These are phyloP conservation scores for Platycheirus albimanus DNA, from an alignment of 2,888 invertebrate genomes.

Conservation along the genomic window DNA sequence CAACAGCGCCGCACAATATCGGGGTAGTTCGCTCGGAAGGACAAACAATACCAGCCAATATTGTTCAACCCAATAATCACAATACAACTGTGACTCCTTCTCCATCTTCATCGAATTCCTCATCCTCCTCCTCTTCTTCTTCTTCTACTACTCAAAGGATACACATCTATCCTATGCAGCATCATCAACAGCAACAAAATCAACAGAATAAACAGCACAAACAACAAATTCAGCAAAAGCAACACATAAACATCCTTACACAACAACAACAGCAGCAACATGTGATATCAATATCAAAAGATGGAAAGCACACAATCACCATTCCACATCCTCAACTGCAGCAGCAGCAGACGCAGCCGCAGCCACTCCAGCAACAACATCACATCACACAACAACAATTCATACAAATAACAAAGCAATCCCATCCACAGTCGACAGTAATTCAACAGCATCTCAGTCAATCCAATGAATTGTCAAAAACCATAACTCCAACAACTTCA, in stretches of 20 bases:
- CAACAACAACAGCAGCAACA: slow-evolving; percentile 57
- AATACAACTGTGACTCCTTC: slow-evolving; percentile 75
- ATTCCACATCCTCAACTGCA: slow-evolving; percentile 39
- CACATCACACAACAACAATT: slow-evolving; percentile 28
- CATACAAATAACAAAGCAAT: slow-evolving; percentile 35
- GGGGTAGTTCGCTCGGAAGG: slow-evolving; percentile 72
- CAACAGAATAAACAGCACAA: slow-evolving; percentile 65
- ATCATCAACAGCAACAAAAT: slow-evolving; percentile 77
- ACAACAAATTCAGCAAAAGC: slow-evolving; percentile 52
- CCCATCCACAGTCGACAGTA: slow-evolving; percentile 40
- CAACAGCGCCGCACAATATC: slow-evolving; percentile 53
- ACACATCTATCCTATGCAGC: slow-evolving; percentile 81
- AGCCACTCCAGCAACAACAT: slow-evolving; percentile 15
- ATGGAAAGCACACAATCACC: slow-evolving; percentile 55
- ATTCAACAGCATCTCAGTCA: slow-evolving; percentile 59
- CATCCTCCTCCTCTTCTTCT: no score
- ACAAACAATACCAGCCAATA: slow-evolving; percentile 79
- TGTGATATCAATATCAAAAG: slow-evolving; percentile 53
- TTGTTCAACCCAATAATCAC: slow-evolving; percentile 82
- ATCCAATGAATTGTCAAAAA: slow-evolving; percentile 49
- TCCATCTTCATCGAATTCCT: slow-evolving; percentile 43
- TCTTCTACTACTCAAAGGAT: slow-evolving; percentile 79
- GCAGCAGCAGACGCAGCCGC: slow-evolving; percentile 33
- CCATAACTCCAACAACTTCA: slow-evolving; percentile 21
- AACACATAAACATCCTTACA: slow-evolving; percentile 59